These are phyloP conservation scores for Acrobasis repandana DNA, from an alignment of 2,888 invertebrate genomes.

Conservation along the genomic window DNA sequence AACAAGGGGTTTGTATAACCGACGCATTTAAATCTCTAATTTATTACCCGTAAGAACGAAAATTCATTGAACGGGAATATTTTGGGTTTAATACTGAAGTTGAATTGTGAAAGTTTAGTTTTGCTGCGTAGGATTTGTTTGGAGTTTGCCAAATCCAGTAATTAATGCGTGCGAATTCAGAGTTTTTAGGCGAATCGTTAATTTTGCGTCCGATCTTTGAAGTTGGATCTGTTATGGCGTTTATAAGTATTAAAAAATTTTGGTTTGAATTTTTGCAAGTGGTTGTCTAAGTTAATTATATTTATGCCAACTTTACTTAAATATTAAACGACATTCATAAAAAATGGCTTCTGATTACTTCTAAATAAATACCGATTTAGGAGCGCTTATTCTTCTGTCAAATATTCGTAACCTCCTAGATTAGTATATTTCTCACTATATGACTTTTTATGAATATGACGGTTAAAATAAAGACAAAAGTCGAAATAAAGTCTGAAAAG, in stretches of 20 bases:
- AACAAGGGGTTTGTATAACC: conserved; percentile 62
- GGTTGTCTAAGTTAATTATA: no score
- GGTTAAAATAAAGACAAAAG: no score
- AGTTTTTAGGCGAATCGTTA: conserved; percentile 35
- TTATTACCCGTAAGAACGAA: conserved; percentile 38
- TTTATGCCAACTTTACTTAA: no score
- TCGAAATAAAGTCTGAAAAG: no score
- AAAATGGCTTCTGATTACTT: no score
- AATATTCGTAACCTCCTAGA: no score
- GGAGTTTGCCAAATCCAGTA: conserved; percentile 71
- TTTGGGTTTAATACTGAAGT: conserved; percentile 70
- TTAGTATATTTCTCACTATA: no score
- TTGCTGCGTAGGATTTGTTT: conserved; percentile 68
- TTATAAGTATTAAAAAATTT: not conserved
- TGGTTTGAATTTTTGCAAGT: not conserved
- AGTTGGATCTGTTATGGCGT: conserved; percentile 1
- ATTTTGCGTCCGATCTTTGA: conserved; percentile 3
- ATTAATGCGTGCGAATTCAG: conserved; percentile 58
- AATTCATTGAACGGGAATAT: conserved; percentile 39
- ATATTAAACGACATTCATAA: no score
- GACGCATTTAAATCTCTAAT: conserved; percentile 8
- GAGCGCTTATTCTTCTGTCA: no score
- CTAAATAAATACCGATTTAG: no score
- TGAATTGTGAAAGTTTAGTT: conserved; percentile 74
- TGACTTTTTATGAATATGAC: no score